These are phyloP conservation scores for Tanytarsus gracilentus DNA, from an alignment of 2,888 invertebrate genomes.

Conservation along the genomic window DNA sequence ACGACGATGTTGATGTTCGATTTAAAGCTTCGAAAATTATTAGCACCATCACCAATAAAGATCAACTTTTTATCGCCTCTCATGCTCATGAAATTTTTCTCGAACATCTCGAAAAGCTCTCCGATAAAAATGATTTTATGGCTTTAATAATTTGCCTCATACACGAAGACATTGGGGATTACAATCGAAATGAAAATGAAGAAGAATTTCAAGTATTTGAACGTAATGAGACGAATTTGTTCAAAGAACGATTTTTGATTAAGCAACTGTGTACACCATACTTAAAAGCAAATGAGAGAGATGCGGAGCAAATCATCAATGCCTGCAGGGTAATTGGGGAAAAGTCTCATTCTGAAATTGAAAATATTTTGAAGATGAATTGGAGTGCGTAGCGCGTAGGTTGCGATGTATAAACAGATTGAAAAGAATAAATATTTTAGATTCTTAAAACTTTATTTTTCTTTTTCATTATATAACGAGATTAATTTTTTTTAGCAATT, in stretches of 20 bases:
- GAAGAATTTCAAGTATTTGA: slow-evolving; percentile 36
- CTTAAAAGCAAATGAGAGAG: background rate
- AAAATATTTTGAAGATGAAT: too few species aligned
- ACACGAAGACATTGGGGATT: slow-evolving; percentile 36
- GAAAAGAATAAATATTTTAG: background rate
- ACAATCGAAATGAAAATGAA: slow-evolving; percentile 33
- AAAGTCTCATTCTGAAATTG: too few species aligned
- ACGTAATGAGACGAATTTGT: slow-evolving; percentile 38
- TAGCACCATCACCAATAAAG: background rate
- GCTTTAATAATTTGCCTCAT: slow-evolving; percentile 34
- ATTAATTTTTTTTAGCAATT: background rate
- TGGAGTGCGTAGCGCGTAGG: too few species aligned
- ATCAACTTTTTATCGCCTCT: background rate
- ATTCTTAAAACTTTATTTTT: slow-evolving; percentile 4
- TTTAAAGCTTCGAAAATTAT: background rate
- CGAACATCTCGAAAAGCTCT: background rate
- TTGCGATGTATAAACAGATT: too few species aligned
- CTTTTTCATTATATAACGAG: slow-evolving; percentile 4
- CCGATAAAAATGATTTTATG: background rate
- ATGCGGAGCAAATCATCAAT: too few species aligned
- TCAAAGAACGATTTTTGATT: slow-evolving; percentile 36
- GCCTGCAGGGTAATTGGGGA: too few species aligned
- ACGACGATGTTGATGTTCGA: slow-evolving; percentile 17
- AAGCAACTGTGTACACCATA: background rate
- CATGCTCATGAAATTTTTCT: slow-evolving; percentile 16